A percentile compares a stretch with the other conserved stretches of the same genome.
Evolutionary conservation across 2,888 invertebrate species (phyloP).

Genomic region (Pachymerium ferrugineum): DNA sequence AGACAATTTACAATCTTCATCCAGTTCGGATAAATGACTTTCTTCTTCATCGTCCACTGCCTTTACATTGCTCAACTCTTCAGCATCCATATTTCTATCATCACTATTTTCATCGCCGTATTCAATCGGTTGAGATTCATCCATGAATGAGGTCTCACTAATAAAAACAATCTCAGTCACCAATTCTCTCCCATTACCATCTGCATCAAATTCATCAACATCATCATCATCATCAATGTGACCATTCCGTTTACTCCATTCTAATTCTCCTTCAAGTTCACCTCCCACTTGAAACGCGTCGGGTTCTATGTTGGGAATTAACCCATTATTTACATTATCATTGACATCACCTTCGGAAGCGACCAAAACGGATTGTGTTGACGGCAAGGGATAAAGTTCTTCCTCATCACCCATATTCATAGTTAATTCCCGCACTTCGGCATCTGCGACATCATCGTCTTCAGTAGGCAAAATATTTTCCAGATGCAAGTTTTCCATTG

Average conservation of each 20-base stretch:
- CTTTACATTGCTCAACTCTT: no score
- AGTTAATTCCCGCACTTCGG: neutral
- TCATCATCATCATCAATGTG: neutral
- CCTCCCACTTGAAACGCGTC: no score
- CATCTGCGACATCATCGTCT: neutral
- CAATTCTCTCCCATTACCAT: neutral
- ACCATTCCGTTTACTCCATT: slow-evolving; percentile 8
- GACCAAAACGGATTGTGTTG: neutral
- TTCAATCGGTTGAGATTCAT: neutral
- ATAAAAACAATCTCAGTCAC: slow-evolving; percentile 23
- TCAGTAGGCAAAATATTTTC: neutral
- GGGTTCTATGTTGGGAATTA: no score
- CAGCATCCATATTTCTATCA: neutral
- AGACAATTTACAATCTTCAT: neutral
- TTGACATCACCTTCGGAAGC: neutral
- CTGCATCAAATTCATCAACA: neutral
- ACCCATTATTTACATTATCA: neutral
- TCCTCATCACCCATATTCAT: neutral
- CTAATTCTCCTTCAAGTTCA: neutral
- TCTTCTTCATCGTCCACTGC: neutral
- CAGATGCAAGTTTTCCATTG: neutral
- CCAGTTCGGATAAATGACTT: no score
- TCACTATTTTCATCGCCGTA: neutral
- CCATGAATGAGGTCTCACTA: slow-evolving; percentile 30
- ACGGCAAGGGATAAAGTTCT: neutral